Evolutionary conservation across 2,888 invertebrate species (phyloP).

Genomic region (Plebejus anna): DNA sequence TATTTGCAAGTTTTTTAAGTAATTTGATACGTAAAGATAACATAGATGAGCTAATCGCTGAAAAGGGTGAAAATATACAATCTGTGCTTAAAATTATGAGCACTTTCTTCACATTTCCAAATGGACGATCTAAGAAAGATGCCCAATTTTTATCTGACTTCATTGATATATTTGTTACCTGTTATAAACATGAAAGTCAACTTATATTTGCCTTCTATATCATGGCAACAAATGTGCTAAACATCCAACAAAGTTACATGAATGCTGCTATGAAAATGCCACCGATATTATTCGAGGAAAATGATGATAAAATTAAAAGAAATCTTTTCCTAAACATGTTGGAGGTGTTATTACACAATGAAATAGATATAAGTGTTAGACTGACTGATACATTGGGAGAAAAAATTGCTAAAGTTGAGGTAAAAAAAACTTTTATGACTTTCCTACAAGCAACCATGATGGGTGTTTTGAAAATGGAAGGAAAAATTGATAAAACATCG

Average conservation of each 20-base stretch:
- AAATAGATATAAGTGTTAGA: constrained; percentile 63
- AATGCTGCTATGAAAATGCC: constrained; percentile 56
- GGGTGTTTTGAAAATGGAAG: constrained; percentile 60
- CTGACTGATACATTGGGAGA: constrained; percentile 64
- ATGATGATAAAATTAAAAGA: constrained; percentile 58
- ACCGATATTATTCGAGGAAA: constrained; percentile 51
- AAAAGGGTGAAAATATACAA: constrained; percentile 70
- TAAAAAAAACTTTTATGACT: constrained; percentile 61
- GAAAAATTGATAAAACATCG: constrained; percentile 59
- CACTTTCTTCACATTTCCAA: constrained; percentile 60
- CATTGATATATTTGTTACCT: constrained; percentile 61
- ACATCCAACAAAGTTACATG: constrained; percentile 62
- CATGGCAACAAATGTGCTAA: constrained; percentile 55
- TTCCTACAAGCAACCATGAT: constrained; percentile 65
- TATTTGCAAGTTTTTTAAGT: constrained; percentile 59
- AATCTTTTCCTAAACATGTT: constrained; percentile 63
- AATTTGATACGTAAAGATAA: constrained; percentile 64
- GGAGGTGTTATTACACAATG: constrained; percentile 54
- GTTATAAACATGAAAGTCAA: constrained; percentile 60
- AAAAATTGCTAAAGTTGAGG: constrained; percentile 60
- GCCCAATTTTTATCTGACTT: constrained; percentile 58
- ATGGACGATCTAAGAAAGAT: constrained; percentile 50
- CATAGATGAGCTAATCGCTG: constrained; percentile 57
- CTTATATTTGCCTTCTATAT: constrained; percentile 68
- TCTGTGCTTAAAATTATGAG: constrained; percentile 69